phyloP scores from a whole-genome alignment of 2,888 invertebrate genomes.

The Pyrrhia umbra region DNA sequence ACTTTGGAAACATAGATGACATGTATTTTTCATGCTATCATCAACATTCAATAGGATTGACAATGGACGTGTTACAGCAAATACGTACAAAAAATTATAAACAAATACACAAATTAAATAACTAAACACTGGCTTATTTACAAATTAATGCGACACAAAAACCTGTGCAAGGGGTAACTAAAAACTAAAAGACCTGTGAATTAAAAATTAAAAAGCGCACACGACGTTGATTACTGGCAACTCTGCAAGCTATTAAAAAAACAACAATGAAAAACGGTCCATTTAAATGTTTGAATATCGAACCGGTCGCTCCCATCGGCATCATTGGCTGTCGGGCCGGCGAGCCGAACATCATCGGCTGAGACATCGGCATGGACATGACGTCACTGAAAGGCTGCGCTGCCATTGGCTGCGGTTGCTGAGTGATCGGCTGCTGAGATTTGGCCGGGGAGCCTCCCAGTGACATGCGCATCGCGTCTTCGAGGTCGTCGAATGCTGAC shows the following conservation, averaged over 20 bases:
- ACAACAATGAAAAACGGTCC: conserved; percentile 70
- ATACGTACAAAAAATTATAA: conserved; percentile 42
- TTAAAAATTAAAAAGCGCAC: conserved; percentile 55
- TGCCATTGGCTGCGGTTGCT: conserved; percentile 82
- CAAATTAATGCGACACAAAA: conserved; percentile 58
- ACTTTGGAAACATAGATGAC: conserved; percentile 12
- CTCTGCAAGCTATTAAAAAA: conserved; percentile 64
- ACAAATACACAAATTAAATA: conserved; percentile 40
- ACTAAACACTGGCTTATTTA: conserved; percentile 59
- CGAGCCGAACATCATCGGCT: conserved; percentile 86
- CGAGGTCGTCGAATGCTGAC: conserved; percentile 92
- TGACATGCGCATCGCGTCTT: conserved; percentile 92
- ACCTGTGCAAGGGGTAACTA: conserved; percentile 59
- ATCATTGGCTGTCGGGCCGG: conserved; percentile 85
- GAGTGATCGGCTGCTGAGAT: conserved; percentile 77
- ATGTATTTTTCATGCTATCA: conserved; percentile 44
- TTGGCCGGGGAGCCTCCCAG: conserved; percentile 91
- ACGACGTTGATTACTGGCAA: conserved; percentile 63
- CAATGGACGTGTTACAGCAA: conserved; percentile 47
- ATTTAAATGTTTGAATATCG: conserved; percentile 78
- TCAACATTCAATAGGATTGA: conserved; percentile 18
- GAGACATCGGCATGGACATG: conserved; percentile 81
- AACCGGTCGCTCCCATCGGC: conserved; percentile 86
- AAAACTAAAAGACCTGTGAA: conserved; percentile 55
- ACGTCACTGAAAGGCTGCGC: conserved; percentile 81